Conservation (phyloP, 1,140 invertebrate species). For the Pogonomyrmex californicus region DNA sequence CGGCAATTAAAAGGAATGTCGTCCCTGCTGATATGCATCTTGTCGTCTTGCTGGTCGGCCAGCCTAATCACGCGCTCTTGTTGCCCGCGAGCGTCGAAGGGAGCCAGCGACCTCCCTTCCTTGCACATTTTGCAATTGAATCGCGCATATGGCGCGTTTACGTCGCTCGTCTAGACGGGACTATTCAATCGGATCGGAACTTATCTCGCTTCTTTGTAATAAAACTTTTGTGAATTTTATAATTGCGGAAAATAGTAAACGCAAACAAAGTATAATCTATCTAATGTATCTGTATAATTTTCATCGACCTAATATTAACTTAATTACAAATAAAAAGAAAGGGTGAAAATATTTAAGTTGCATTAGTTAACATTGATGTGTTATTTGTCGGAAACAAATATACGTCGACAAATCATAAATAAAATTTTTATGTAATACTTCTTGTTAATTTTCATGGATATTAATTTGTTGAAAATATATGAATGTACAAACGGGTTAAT, state of each 20-base stretch:
- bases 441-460: neutral
- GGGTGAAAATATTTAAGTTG: neutral
- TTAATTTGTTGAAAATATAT: neutral
- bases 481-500: neutral
- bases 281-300: neutral
- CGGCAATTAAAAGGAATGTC: constrained; percentile 61
- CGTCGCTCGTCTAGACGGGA: neutral
- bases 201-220: neutral
- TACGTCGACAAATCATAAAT: neutral
- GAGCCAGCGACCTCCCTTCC: constrained; percentile 4
- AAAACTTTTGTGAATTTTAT: neutral
- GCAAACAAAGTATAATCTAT: neutral
- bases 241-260: neutral
- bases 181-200: neutral
- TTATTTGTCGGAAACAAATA: neutral
- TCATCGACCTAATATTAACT: neutral
- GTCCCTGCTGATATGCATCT: constrained; percentile 47
- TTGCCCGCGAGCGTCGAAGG: constrained; percentile 36
- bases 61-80: constrained; percentile 48
- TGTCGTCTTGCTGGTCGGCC: constrained; percentile 28
- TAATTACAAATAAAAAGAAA: neutral
- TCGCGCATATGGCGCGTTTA: constrained; percentile 19
- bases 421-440: neutral
- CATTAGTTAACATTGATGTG: neutral
- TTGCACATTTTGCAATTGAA: constrained; percentile 15